phyloP scores from a whole-genome alignment of 2,888 invertebrate species.

The Carabus problematicus region DNA sequence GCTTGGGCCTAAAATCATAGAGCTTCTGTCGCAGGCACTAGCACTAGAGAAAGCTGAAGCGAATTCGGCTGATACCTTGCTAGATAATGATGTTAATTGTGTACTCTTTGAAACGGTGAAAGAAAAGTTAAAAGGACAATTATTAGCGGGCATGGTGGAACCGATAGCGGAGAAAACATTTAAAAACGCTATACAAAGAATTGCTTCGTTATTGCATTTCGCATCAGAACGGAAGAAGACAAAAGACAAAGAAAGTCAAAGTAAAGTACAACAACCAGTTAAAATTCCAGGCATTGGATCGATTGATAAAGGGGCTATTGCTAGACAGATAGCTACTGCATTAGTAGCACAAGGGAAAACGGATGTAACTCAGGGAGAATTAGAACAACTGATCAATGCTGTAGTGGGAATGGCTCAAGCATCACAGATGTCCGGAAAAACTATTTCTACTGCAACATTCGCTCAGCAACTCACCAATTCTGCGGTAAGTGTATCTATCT shows the following conservation, averaged over 20 bases:
- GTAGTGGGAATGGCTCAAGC: constrained; percentile 76
- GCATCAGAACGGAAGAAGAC: constrained; percentile 63
- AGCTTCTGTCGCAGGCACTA: constrained; percentile 77
- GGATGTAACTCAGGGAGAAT: constrained; percentile 79
- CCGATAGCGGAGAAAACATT: constrained; percentile 72
- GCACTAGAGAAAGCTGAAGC: constrained; percentile 78
- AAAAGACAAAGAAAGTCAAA: constrained; percentile 53
- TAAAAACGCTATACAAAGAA: constrained; percentile 77
- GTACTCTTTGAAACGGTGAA: constrained; percentile 85
- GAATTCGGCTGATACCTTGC: constrained; percentile 77
- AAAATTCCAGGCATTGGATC: constrained; percentile 73
- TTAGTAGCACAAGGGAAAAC: constrained; percentile 81
- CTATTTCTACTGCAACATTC: constrained; percentile 63
- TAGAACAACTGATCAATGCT: constrained; percentile 80
- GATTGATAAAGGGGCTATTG: constrained; percentile 80
- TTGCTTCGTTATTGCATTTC: constrained; percentile 75
- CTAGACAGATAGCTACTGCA: constrained; percentile 81
- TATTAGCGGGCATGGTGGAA: constrained; percentile 68
- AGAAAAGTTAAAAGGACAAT: constrained; percentile 82
- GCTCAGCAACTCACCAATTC: constrained; percentile 54
- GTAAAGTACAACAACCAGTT: constrained; percentile 58
- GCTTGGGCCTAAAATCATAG: constrained; percentile 79
- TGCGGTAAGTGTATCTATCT: constrained; percentile 43
- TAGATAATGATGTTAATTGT: constrained; percentile 75
- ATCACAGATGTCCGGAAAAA: constrained; percentile 62